phyloP scores from a whole-genome alignment of 2,797 vertebrate species.

The Megalops cyprinoides region DNA sequence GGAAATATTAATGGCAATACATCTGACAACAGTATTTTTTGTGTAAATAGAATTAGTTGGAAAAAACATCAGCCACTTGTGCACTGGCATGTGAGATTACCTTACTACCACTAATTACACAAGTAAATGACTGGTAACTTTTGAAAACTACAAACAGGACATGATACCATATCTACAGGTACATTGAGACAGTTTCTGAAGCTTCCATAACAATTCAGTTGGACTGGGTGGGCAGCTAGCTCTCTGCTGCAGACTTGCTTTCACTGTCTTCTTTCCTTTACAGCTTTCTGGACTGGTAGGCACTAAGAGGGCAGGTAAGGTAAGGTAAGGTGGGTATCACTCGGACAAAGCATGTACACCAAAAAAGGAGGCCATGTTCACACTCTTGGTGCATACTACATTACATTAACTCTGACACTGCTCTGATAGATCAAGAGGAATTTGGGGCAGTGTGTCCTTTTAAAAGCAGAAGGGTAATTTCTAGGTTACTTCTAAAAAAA shows the following conservation, averaged over 20 bases:
- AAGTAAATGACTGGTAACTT: neutral
- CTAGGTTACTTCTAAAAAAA: conserved; percentile 34
- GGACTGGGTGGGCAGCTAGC: neutral
- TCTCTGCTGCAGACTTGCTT: neutral
- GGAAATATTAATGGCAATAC: neutral
- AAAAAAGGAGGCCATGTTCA: neutral
- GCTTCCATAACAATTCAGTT: neutral
- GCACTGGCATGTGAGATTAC: too few species aligned
- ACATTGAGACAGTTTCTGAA: neutral
- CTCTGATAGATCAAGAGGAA: conserved; percentile 18
- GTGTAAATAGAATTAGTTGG: too few species aligned
- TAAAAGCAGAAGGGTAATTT: conserved; percentile 34
- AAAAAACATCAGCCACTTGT: too few species aligned
- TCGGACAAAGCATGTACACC: neutral
- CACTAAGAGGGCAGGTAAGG: neutral
- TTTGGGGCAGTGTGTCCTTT: conserved; percentile 32
- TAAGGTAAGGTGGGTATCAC: neutral
- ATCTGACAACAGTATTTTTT: neutral
- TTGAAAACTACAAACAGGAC: neutral
- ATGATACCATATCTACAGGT: neutral
- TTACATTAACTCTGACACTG: conserved; percentile 22
- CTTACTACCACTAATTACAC: too few species aligned
- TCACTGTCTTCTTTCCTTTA: neutral
- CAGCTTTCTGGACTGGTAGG: too few species aligned
- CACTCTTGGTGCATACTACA: neutral